A percentile compares a stretch with the other conserved stretches of the same genome.
Conservation (phyloP, 2,113 vertebrate species). For the Cebus imitator region DNA sequence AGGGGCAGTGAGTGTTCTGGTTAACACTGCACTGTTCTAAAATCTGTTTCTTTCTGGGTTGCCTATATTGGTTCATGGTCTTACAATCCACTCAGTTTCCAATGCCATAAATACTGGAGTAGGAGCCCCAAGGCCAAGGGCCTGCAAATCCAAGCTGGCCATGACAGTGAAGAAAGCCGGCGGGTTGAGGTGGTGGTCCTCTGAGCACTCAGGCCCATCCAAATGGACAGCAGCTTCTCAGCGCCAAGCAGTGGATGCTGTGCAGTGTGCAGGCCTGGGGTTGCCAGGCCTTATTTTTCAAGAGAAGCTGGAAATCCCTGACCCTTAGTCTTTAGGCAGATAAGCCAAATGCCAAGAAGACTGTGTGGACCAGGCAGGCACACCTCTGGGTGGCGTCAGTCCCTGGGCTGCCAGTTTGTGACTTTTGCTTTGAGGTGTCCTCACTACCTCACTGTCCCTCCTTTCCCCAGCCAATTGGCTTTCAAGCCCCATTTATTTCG, state of each 20-base stretch:
- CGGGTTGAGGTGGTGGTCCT: fast-evolving
- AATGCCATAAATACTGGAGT: neutral
- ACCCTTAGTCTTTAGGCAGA: neutral
- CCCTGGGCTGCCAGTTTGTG: neutral
- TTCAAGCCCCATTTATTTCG: neutral
- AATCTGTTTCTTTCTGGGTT: neutral
- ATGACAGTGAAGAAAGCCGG: neutral
- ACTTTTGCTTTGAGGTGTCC: neutral
- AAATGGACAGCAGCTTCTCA: neutral
- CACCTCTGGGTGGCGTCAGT: neutral
- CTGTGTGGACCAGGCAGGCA: neutral
- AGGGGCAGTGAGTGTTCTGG: neutral
- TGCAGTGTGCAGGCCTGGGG: too few species aligned
- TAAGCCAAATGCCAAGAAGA: neutral
- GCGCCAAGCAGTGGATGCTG: too few species aligned
- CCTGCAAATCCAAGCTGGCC: neutral
- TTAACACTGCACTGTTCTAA: neutral
- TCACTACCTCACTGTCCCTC: fast-evolving
- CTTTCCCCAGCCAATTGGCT: neutral
- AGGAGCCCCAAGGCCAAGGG: neutral
- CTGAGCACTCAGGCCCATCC: fast-evolving
- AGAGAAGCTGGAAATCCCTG: neutral
- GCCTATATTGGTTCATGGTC: too few species aligned
- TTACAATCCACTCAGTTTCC: neutral
- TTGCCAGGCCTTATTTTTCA: neutral